Evolutionary conservation across 2,113 vertebrate genomes (phyloP).

Genomic region (Caretta caretta): DNA sequence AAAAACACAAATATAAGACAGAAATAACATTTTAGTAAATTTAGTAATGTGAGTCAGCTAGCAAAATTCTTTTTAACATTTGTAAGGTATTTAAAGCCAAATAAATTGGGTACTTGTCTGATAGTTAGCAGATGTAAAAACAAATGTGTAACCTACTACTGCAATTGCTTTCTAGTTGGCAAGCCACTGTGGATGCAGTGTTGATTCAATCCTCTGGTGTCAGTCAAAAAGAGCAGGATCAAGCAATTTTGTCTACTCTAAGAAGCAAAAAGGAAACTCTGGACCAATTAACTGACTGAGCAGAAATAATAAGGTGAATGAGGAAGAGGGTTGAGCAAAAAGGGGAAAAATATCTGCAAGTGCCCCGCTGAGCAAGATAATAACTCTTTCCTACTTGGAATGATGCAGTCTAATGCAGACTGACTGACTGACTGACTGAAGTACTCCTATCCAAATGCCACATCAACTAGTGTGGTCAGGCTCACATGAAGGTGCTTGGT

Average conservation of each 20-base stretch:
- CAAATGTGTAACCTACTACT: neutral
- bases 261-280: neutral
- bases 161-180: neutral
- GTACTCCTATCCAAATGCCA: neutral
- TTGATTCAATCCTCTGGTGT: neutral
- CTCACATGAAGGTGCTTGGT: neutral
- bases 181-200: neutral
- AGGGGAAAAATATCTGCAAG: fast-evolving
- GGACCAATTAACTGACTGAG: neutral
- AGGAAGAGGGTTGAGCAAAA: neutral
- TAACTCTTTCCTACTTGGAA: neutral
- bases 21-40: neutral
- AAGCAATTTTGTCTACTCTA: neutral
- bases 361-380: neutral
- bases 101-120: neutral
- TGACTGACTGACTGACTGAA: neutral
- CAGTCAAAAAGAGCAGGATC: neutral
- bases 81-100: neutral
- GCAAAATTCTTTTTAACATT: neutral
- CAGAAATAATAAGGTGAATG: neutral
- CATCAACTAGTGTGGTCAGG: neutral
- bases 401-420: neutral
- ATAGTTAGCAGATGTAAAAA: neutral
- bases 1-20: neutral
- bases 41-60: neutral